A percentile compares a stretch with the other conserved stretches of the same genome.
These are phyloP conservation scores for Elysia chlorotica DNA, from an alignment of 1,140 invertebrate species.

Conservation along the genomic window DNA sequence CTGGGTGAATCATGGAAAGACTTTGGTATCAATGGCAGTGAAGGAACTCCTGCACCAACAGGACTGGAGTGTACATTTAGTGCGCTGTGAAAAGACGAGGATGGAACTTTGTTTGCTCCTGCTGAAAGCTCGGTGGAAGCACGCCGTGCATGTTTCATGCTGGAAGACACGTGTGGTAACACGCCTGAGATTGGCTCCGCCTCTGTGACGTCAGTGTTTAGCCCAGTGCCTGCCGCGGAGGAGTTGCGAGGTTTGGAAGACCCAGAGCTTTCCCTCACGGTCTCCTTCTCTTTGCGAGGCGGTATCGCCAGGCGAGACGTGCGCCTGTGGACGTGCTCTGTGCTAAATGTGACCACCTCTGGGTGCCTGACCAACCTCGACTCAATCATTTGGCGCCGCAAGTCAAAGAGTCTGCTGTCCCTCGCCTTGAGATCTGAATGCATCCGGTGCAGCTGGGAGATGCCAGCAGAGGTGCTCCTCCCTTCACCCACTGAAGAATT, in stretches of 20 bases:
- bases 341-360: constrained; percentile 44
- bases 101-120: too few relatives aligned
- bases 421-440: constrained; percentile 10
- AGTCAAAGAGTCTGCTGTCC: not conserved
- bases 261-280: too few relatives aligned
- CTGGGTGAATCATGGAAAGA: too few relatives aligned
- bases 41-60: too few relatives aligned
- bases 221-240: not conserved
- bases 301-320: constrained; percentile 28
- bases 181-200: not conserved
- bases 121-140: not conserved
- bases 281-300: not conserved
- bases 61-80: too few relatives aligned
- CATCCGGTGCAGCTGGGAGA: constrained; percentile 14
- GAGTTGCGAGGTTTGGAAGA: too few relatives aligned
- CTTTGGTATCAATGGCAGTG: too few relatives aligned
- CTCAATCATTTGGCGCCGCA: constrained; percentile 25
- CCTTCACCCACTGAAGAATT: not conserved
- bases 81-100: too few relatives aligned
- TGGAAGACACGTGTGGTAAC: not conserved
- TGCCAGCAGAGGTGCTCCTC: not conserved
- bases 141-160: not conserved
- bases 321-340: constrained; percentile 38
- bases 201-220: not conserved
- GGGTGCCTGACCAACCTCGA: constrained; percentile 33